Conservation (phyloP, 2,888 invertebrate genomes). For the Macroteleia sp. region DNA sequence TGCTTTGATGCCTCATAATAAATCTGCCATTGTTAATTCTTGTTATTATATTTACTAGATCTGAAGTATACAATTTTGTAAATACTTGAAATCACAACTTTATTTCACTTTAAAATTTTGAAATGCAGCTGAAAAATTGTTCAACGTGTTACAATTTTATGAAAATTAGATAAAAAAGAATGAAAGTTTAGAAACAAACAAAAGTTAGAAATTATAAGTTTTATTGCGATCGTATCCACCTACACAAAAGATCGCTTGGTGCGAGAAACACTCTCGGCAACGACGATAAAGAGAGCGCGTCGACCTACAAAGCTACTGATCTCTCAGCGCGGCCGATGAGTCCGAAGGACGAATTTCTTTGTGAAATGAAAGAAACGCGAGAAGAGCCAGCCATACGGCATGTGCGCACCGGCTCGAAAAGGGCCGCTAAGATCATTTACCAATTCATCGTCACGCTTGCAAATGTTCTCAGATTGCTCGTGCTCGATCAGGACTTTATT, state of each 20-base stretch:
- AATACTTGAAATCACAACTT: too few relatives aligned
- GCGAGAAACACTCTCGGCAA: conserved; percentile 27
- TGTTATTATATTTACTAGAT: too few relatives aligned
- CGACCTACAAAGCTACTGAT: conserved; percentile 57
- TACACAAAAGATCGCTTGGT: conserved; percentile 34
- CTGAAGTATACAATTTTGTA: too few relatives aligned
- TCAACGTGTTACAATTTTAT: neutral
- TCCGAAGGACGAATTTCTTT: conserved; percentile 49
- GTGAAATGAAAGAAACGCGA: conserved; percentile 56
- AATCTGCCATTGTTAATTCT: too few relatives aligned
- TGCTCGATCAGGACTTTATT: conserved; percentile 7
- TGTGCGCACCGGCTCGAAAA: conserved; percentile 11
- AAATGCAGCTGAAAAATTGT: too few relatives aligned
- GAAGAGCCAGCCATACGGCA: conserved; percentile 24
- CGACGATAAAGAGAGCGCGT: conserved; percentile 52
- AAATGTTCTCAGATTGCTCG: conserved; percentile 36
- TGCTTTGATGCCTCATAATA: too few relatives aligned
- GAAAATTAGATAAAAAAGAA: conserved; percentile 47
- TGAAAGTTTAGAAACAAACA: too few relatives aligned
- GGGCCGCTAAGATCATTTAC: conserved; percentile 29
- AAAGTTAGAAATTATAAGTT: conserved; percentile 25
- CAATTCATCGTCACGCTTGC: conserved; percentile 47
- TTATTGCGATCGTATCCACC: conserved; percentile 23
- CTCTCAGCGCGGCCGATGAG: conserved; percentile 14
- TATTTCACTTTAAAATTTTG: too few relatives aligned